Conservation (phyloP, 2,113 vertebrate species). For the Hiodon alosoides region DNA sequence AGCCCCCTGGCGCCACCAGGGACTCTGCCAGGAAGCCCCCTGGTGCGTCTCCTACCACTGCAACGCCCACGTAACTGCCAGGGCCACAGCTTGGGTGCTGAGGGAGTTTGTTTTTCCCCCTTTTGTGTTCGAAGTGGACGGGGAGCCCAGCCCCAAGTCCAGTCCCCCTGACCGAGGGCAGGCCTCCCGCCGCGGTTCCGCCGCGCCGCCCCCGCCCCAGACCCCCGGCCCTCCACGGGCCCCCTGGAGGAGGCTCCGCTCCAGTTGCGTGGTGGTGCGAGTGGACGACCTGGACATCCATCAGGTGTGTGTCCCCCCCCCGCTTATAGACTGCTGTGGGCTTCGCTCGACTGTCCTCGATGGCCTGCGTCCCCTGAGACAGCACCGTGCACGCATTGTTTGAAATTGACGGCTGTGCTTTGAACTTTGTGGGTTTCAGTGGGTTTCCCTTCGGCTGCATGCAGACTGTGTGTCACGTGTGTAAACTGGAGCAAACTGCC, state of each 20-base stretch:
- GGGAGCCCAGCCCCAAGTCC: constrained; percentile 44
- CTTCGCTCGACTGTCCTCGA: too few relatives aligned
- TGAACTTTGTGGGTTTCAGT: too few relatives aligned
- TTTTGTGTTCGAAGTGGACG: constrained; percentile 39
- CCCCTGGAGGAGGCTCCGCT: constrained; percentile 78
- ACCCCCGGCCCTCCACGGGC: constrained; percentile 40
- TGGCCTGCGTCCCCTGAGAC: too few relatives aligned
- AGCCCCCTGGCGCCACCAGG: constrained; percentile 33
- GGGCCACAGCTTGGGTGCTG: too few relatives aligned
- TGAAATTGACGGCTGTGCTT: too few relatives aligned
- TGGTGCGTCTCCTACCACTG: constrained; percentile 33
- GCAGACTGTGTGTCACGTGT: too few relatives aligned
- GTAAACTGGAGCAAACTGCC: too few relatives aligned
- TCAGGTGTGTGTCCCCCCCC: constrained; percentile 64
- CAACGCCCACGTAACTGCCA: too few relatives aligned
- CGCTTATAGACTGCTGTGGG: background rate
- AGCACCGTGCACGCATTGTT: too few relatives aligned
- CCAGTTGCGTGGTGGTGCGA: constrained; percentile 81
- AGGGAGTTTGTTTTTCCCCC: too few relatives aligned
- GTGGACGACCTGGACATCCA: constrained; percentile 91
- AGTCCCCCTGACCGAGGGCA: constrained; percentile 44
- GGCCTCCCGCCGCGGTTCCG: constrained; percentile 49
- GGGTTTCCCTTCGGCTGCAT: too few relatives aligned
- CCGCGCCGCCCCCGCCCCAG: constrained; percentile 10
- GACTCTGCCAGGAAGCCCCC: constrained; percentile 58